A percentile compares a stretch with the other conserved stretches of the same genome.
Conservation (phyloP, 2,113 vertebrate species). For the Paratilapia polleni region DNA sequence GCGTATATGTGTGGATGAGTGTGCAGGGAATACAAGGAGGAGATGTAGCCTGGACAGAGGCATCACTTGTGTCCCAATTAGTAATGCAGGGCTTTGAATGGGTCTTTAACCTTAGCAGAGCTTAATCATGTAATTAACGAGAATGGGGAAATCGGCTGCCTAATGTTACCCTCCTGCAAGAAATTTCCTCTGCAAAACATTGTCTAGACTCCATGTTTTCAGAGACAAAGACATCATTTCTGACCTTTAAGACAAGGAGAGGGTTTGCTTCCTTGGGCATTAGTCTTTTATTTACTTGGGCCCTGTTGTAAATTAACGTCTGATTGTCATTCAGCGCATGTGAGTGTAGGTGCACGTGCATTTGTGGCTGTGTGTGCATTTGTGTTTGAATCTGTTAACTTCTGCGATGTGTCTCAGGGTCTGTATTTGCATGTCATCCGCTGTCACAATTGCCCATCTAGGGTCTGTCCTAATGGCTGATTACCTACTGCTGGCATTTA, state of each 20-base stretch:
- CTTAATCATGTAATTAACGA: conserved; percentile 73
- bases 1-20: conserved; percentile 9
- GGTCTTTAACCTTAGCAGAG: conserved; percentile 69
- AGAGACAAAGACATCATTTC: conserved; percentile 51
- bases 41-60: conserved; percentile 37
- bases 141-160: conserved; percentile 27
- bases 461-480: conserved; percentile 37
- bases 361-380: background rate
- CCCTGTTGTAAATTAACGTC: conserved; percentile 36
- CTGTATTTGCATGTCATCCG: background rate
- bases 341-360: background rate
- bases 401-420: background rate
- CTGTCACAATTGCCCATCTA: conserved; percentile 19
- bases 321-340: conserved; percentile 36
- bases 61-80: conserved; percentile 66
- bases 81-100: conserved; percentile 54
- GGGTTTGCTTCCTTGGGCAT: conserved; percentile 37
- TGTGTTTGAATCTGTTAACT: background rate
- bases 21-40: conserved; percentile 18
- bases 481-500: conserved; percentile 59
- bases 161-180: conserved; percentile 5
- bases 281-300: conserved; percentile 48
- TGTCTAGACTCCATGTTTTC: conserved; percentile 52
- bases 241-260: conserved; percentile 69
- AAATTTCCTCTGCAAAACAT: conserved; percentile 43